Evolutionary conservation across 64 coral and sea anemone species (phyloP), one percentile per base, ranked within the genome.

Genomic region (Trachythela sp.): DNA sequence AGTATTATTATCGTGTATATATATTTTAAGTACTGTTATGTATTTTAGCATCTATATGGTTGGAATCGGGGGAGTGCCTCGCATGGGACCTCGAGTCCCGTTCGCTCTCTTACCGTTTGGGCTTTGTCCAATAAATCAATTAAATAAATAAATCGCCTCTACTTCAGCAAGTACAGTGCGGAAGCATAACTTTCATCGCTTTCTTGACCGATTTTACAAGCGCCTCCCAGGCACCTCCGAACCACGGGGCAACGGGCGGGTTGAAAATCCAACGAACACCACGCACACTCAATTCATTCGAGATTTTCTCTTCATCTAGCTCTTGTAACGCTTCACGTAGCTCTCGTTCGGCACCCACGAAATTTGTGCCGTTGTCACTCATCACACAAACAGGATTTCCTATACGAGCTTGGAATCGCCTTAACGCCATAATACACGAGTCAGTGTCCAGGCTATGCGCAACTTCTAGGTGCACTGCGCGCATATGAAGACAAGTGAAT

Each of bases 401-500:
- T 36, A n/a, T 7, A 9, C 75, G 38, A 36, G 75, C 75, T 80
- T 80, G 75, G 8, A 80, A 80, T 1, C 71, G 71, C 30, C 26
- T 9, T 14, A 77, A 18, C 8, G 71, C 71, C 71, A 77, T 77
- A 18, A 77, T 77, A 27, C 3, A 77, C 31, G 71, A 77, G 31
- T 77, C 31, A 2, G 71, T n/a, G 3, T 77, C 71, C 71, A 77
- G 26, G 71, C 13, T 77, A 27, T 77, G 71, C 1, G 71, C 71
- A 9, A 77, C 36, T 35, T 77, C 71, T 34, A 77, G 36, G 30
- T 77, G 71, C 31, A 77, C 71, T 2, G 71, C 71, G 30, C 31
- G 71, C 71, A 77, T 77, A 15, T 77, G 71, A 77, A 77, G 26
- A 39, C 71, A 77, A 7, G 71, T 77, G 26, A 77, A 77, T n/a